A percentile compares a stretch with the other conserved stretches of the same genome.
These are phyloP conservation scores for Xanthia icteritia DNA, from an alignment of 2,888 invertebrate genomes.

Conservation along the genomic window DNA sequence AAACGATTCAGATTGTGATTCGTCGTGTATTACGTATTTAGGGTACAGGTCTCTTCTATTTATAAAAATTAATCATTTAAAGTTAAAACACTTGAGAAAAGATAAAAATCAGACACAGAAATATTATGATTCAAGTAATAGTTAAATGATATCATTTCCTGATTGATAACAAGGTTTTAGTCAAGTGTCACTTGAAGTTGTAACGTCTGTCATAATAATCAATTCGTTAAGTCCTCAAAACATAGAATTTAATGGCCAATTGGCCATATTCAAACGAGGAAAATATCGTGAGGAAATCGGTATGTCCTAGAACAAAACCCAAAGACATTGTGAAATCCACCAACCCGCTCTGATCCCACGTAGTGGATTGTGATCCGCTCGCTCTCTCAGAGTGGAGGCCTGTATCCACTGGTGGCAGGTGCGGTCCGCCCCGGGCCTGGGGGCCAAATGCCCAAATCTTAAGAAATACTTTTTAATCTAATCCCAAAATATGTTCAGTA, in stretches of 20 bases:
- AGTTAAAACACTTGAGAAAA: too few relatives aligned
- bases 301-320: background rate
- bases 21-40: too few relatives aligned
- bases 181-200: constrained; percentile 4
- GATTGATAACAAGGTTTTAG: constrained; percentile 8
- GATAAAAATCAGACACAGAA: constrained; percentile 8
- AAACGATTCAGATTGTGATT: too few relatives aligned
- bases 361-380: background rate
- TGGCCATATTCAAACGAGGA: background rate
- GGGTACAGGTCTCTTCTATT: background rate
- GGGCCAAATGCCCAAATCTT: too few relatives aligned
- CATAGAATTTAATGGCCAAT: too few relatives aligned
- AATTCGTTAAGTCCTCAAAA: background rate
- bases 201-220: background rate
- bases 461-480: too few relatives aligned
- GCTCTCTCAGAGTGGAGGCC: background rate
- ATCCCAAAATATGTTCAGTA: too few relatives aligned
- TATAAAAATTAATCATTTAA: background rate
- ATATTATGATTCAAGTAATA: constrained; percentile 1
- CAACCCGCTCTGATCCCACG: background rate
- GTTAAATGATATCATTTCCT: constrained; percentile 19
- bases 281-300: background rate
- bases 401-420: background rate
- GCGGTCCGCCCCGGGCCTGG: too few relatives aligned
- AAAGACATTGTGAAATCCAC: background rate